A percentile compares a stretch with the other conserved stretches of the same genome.
Evolutionary conservation across 2,113 vertebrate genomes (phyloP).

Genomic region (Cinclus cinclus): DNA sequence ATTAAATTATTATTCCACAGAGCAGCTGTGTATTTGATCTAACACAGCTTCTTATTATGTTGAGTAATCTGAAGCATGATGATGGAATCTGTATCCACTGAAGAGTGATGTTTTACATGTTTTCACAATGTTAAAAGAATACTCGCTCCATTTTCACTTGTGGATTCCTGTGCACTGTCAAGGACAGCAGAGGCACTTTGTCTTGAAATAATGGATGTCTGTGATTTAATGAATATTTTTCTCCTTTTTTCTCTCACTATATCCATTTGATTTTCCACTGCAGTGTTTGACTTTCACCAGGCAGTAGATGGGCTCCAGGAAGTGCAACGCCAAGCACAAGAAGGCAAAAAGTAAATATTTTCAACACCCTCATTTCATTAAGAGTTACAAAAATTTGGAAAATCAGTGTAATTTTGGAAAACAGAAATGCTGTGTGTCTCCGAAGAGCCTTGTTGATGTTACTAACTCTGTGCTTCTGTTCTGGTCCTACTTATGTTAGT

Average conservation of each 20-base stretch:
- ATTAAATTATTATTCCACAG: background rate
- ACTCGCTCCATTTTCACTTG: rapidly evolving
- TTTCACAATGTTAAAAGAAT: background rate
- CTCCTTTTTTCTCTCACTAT: background rate
- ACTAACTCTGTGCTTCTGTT: background rate
- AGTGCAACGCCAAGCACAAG: conserved; percentile 91
- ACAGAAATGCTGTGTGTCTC: background rate
- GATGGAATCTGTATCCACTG: background rate
- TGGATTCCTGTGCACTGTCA: background rate
- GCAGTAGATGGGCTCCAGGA: conserved; percentile 95
- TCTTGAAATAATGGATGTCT: background rate
- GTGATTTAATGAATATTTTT: background rate
- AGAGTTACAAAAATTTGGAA: background rate
- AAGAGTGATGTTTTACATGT: background rate
- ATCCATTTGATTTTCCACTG: background rate
- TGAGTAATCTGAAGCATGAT: background rate
- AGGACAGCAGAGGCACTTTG: background rate
- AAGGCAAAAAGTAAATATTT: conserved; percentile 91
- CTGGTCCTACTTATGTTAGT: background rate
- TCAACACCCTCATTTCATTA: background rate
- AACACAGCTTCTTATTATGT: background rate
- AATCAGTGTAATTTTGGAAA: background rate
- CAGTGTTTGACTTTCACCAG: conserved; percentile 98
- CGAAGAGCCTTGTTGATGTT: background rate
- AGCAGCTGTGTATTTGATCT: background rate